phyloP scores from a whole-genome alignment of 2,888 invertebrate species.

The Athalia rosae region DNA sequence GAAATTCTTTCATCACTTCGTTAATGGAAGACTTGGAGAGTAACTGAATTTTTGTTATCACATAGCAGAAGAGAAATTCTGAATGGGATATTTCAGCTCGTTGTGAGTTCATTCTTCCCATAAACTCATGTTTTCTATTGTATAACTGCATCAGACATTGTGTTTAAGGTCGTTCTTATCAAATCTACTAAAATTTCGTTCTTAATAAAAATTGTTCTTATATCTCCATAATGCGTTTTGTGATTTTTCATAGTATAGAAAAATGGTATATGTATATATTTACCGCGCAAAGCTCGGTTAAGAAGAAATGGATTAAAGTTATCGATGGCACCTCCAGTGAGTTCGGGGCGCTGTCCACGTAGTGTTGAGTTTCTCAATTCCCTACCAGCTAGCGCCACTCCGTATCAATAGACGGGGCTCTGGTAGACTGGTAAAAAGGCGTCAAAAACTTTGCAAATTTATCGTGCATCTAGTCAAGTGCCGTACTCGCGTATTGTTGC shows the following conservation, averaged over 20 bases:
- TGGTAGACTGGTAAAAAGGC: slow-evolving; percentile 51
- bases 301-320: neutral
- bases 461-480: slow-evolving; percentile 51
- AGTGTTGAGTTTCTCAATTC: neutral
- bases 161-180: too few species aligned
- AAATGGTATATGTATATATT: neutral
- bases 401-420: slow-evolving; percentile 49
- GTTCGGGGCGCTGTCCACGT: slow-evolving; percentile 25
- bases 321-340: neutral
- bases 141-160: too few species aligned
- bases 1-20: slow-evolving; percentile 87
- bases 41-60: slow-evolving; percentile 6
- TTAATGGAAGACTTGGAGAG: slow-evolving; percentile 77
- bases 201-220: too few species aligned
- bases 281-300: neutral
- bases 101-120: too few species aligned
- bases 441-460: slow-evolving; percentile 60
- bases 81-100: neutral
- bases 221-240: too few species aligned
- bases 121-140: too few species aligned
- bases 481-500: slow-evolving; percentile 58
- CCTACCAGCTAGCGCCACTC: slow-evolving; percentile 34
- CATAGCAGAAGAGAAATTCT: too few species aligned
- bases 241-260: too few species aligned
- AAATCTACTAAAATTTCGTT: too few species aligned